Evolutionary conservation across 2,113 vertebrate genomes (phyloP).

Genomic region (Tachysurus vachellii): DNA sequence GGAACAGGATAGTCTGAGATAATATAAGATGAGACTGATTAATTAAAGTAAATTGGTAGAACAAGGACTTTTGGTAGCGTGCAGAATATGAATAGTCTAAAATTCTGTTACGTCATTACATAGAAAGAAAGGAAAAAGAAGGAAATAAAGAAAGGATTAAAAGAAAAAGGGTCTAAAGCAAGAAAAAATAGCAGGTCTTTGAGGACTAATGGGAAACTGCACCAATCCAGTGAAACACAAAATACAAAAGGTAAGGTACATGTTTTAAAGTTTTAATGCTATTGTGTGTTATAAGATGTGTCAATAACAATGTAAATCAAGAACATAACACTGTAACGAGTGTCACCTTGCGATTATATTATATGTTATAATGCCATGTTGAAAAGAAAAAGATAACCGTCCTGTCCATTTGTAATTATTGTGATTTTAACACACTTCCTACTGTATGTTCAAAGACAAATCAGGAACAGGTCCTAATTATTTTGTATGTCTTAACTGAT

Average conservation of each 20-base stretch:
- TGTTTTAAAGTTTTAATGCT: not conserved
- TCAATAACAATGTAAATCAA: not conserved
- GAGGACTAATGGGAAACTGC: constrained; percentile 71
- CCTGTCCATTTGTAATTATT: not conserved
- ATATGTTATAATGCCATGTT: not conserved
- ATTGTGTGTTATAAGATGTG: not conserved
- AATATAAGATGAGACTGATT: constrained; percentile 7
- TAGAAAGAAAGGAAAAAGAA: constrained; percentile 15
- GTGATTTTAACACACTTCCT: not conserved
- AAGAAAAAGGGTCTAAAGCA: not conserved
- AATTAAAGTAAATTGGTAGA: not conserved
- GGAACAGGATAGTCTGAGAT: not conserved
- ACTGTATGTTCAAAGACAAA: not conserved
- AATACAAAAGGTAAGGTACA: constrained; percentile 69
- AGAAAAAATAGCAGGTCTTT: not conserved
- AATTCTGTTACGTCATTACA: not conserved
- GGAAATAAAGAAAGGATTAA: not conserved
- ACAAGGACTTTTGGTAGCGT: not conserved
- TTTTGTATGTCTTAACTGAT: constrained; percentile 36
- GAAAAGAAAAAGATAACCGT: not conserved
- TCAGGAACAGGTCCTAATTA: constrained; percentile 23
- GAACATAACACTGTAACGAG: not conserved
- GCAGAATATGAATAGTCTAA: not conserved
- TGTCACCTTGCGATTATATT: not conserved
- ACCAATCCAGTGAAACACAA: constrained; percentile 67